These are phyloP conservation scores for Paralichthys olivaceus DNA, from an alignment of 2,113 vertebrate species.

Conservation along the genomic window DNA sequence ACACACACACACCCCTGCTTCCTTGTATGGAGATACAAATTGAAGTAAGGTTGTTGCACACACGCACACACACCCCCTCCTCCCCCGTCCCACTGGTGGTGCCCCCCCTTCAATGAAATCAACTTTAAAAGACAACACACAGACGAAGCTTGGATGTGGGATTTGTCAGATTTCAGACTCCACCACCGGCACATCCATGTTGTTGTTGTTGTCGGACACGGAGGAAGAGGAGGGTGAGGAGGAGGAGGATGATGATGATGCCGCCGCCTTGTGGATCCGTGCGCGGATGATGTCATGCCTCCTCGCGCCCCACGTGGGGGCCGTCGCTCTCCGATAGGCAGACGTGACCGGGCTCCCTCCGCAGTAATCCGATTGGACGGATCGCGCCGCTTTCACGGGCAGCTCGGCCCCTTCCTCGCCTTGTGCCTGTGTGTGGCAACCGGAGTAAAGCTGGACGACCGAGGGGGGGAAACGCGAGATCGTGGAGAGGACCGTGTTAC, in stretches of 20 bases:
- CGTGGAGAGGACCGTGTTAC: slow-evolving; percentile 81
- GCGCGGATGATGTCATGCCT: slow-evolving; percentile 68
- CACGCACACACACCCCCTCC: slow-evolving; percentile 2
- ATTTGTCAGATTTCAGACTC: slow-evolving; percentile 59
- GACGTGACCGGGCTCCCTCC: slow-evolving; percentile 71
- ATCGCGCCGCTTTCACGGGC: slow-evolving; percentile 88
- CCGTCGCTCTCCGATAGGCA: slow-evolving; percentile 82
- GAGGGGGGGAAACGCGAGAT: slow-evolving; percentile 76
- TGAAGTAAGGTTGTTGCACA: slow-evolving; percentile 26
- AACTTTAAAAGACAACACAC: slow-evolving; percentile 33
- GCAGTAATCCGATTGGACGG: slow-evolving; percentile 85
- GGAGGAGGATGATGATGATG: too few species aligned
- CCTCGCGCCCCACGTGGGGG: slow-evolving; percentile 88
- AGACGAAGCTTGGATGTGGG: slow-evolving; percentile 62
- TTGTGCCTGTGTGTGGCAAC: slow-evolving; percentile 90
- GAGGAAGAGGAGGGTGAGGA: slow-evolving; percentile 26
- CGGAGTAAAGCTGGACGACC: slow-evolving; percentile 77
- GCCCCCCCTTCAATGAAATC: slow-evolving; percentile 41
- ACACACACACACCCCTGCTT: neutral
- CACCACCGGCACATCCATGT: slow-evolving; percentile 57
- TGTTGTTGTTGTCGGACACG: slow-evolving; percentile 59
- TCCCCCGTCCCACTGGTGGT: slow-evolving; percentile 29
- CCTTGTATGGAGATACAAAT: slow-evolving; percentile 37
- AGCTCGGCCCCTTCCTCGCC: slow-evolving; percentile 80
- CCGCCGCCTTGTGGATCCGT: too few species aligned